Conservation (phyloP, 2,113 vertebrate genomes). For the Chaetops frenatus region DNA sequence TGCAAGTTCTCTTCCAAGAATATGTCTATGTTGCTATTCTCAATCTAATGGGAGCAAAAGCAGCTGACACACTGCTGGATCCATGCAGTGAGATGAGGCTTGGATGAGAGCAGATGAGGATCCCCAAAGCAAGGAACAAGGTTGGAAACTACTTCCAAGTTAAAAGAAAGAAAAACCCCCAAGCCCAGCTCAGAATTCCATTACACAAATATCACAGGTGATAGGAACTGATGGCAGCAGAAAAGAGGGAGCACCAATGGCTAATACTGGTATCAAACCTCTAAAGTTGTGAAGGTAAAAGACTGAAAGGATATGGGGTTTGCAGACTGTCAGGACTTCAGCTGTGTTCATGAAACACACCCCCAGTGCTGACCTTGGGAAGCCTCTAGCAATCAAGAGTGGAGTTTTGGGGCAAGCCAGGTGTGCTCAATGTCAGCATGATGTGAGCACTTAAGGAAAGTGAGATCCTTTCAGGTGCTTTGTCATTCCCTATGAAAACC, state of each 20-base stretch:
- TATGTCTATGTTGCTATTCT: neutral
- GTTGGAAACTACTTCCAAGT: neutral
- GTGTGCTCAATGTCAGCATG: neutral
- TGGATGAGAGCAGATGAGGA: neutral
- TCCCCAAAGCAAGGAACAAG: neutral
- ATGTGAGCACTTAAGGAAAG: neutral
- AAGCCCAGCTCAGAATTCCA: neutral
- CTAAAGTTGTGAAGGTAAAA: neutral
- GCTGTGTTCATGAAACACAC: neutral
- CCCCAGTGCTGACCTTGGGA: neutral
- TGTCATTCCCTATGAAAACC: neutral
- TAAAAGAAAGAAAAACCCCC: neutral
- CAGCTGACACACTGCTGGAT: neutral
- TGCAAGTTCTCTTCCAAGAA: neutral
- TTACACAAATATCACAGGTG: neutral
- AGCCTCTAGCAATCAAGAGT: neutral
- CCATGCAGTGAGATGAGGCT: neutral
- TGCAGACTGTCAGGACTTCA: neutral
- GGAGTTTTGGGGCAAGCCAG: neutral
- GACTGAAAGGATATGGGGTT: neutral
- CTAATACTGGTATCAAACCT: neutral
- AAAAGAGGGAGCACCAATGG: neutral
- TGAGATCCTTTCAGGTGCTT: neutral
- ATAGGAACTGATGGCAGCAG: neutral
- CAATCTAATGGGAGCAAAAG: neutral